phyloP scores from a whole-genome alignment of 2,113 vertebrate species.

The Tragelaphus buxtoni region DNA sequence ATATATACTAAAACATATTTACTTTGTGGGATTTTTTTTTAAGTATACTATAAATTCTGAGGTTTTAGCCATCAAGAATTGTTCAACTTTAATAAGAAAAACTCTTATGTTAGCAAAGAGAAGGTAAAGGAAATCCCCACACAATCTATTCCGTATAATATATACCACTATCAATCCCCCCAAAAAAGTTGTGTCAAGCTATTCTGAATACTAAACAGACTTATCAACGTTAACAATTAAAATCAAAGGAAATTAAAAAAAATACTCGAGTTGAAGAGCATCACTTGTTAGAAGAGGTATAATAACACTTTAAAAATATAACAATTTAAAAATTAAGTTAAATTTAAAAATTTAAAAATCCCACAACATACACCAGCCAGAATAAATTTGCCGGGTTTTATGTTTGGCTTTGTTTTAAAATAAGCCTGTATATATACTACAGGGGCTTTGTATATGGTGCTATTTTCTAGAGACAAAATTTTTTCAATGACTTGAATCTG shows the following conservation, averaged over 20 bases:
- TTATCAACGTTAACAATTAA: slow-evolving; percentile 30
- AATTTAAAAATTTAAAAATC: slow-evolving; percentile 42
- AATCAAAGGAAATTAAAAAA: slow-evolving; percentile 19
- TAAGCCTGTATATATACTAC: not conserved
- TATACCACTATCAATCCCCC: not conserved
- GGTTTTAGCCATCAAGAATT: not conserved
- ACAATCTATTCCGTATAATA: slow-evolving; percentile 31
- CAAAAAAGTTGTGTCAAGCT: slow-evolving; percentile 5
- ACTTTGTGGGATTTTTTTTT: slow-evolving; percentile 26
- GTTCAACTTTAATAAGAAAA: slow-evolving; percentile 50
- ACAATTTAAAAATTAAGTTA: slow-evolving; percentile 29
- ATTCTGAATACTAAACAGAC: not conserved
- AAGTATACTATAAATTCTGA: not conserved
- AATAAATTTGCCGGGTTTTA: slow-evolving; percentile 29
- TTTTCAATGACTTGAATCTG: slow-evolving; percentile 11
- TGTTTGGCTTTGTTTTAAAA: slow-evolving; percentile 9
- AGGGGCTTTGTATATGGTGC: not conserved
- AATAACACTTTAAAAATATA: slow-evolving; percentile 29
- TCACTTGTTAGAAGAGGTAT: not conserved
- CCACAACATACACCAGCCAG: slow-evolving; percentile 18
- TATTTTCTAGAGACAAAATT: not conserved
- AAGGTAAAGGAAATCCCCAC: slow-evolving; percentile 53
- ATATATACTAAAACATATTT: slow-evolving; percentile 37
- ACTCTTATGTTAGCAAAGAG: slow-evolving; percentile 9
- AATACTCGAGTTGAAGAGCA: slow-evolving; percentile 2